Conservation (phyloP, 2,888 invertebrate species). For the Machimus atricapillus region DNA sequence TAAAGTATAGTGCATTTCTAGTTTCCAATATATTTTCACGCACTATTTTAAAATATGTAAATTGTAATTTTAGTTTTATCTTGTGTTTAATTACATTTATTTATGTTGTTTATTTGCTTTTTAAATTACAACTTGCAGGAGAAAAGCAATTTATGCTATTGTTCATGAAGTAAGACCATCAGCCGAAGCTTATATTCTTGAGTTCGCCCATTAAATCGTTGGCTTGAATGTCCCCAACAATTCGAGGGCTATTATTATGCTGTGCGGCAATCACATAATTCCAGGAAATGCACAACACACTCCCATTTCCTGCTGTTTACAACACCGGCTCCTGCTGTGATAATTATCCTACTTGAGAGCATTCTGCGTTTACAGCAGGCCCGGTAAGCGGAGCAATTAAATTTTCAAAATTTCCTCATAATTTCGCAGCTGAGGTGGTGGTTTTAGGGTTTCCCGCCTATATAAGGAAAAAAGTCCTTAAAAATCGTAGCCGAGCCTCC, state of each 20-base stretch:
- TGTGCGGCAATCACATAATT: background rate
- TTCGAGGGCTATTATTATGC: background rate
- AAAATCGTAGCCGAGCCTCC: background rate
- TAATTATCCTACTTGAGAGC: background rate
- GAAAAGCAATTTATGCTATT: background rate
- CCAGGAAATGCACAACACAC: background rate
- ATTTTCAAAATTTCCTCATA: conserved; percentile 14
- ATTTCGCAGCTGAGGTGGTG: background rate
- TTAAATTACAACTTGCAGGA: background rate
- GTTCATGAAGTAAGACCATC: background rate
- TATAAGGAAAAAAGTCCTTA: background rate
- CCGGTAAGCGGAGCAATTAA: conserved; percentile 9
- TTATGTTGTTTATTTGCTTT: background rate
- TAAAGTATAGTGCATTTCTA: too few relatives aligned
- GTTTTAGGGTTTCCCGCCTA: background rate
- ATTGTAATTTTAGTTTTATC: too few relatives aligned
- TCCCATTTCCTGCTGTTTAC: background rate
- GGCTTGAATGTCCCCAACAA: background rate
- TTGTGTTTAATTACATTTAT: background rate
- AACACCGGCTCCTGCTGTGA: background rate
- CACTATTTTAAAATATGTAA: too few relatives aligned
- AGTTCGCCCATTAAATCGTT: background rate
- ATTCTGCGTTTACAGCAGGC: background rate
- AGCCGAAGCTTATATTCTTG: background rate
- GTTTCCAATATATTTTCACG: too few relatives aligned